These are phyloP conservation scores for Drosophila arizonae DNA, from an alignment of 1,140 invertebrate genomes.

Conservation along the genomic window DNA sequence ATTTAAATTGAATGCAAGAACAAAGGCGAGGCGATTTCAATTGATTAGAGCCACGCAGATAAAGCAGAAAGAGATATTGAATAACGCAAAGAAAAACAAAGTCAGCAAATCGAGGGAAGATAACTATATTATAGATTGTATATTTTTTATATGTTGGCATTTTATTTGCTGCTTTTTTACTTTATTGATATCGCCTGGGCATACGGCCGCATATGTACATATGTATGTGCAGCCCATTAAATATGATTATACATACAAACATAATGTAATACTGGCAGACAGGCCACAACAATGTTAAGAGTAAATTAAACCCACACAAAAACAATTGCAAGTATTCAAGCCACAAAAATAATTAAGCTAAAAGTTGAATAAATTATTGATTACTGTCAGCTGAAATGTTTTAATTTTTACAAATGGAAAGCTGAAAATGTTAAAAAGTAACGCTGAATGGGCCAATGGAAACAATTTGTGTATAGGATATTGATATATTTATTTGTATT, in stretches of 20 bases:
- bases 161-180: conserved; percentile 68
- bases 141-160: conserved; percentile 78
- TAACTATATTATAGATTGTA: conserved; percentile 49
- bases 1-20: conserved; percentile 57
- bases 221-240: conserved; percentile 11
- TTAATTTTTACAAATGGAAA: neutral
- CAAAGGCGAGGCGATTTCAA: conserved; percentile 47
- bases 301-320: conserved; percentile 36
- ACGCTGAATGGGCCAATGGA: neutral
- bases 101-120: conserved; percentile 10
- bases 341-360: conserved; percentile 67
- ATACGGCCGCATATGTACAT: conserved; percentile 10
- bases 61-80: conserved; percentile 42
- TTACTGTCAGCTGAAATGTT: conserved; percentile 56
- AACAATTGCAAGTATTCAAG: conserved; percentile 68
- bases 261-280: conserved; percentile 12
- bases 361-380: conserved; percentile 77
- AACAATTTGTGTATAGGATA: neutral
- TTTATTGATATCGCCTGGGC: conserved; percentile 54
- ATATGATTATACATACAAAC: conserved; percentile 30
- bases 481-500: neutral
- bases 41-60: conserved; percentile 50
- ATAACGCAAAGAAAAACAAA: conserved; percentile 9
- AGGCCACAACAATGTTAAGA: conserved; percentile 11
- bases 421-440: neutral